Evolutionary conservation across 1,140 invertebrate genomes (phyloP).

Genomic region (Drosophila murphyi): DNA sequence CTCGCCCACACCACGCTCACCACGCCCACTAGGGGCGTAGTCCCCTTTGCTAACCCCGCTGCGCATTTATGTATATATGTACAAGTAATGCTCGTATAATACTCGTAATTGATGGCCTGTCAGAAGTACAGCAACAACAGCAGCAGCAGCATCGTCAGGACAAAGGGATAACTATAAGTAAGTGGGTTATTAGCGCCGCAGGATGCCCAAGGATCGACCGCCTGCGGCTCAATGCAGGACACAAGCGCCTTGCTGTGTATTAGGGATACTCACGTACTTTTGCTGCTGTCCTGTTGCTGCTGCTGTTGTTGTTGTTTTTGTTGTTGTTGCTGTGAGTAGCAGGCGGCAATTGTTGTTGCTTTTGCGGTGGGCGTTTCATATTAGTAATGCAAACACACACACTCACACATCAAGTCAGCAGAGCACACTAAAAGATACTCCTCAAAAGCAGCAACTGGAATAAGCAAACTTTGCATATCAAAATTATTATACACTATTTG

Average conservation of each 20-base stretch:
- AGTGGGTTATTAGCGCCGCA: conserved; percentile 81
- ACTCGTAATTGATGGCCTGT: conserved; percentile 67
- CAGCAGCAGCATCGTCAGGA: conserved; percentile 32
- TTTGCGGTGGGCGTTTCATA: conserved; percentile 68
- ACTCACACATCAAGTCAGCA: conserved; percentile 19
- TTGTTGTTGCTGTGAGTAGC: conserved; percentile 33
- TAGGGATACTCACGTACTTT: conserved; percentile 63
- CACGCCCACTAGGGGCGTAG: neutral
- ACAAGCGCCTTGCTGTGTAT: conserved; percentile 63
- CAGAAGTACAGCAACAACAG: conserved; percentile 28
- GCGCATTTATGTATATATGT: conserved; percentile 16
- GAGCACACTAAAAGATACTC: conserved; percentile 7
- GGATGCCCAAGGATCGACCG: conserved; percentile 55
- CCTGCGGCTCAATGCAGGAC: conserved; percentile 32
- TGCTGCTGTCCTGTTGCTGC: neutral
- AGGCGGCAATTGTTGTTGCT: conserved; percentile 45
- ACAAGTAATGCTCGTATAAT: conserved; percentile 46
- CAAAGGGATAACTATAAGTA: conserved; percentile 82
- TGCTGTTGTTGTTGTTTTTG: conserved; percentile 3
- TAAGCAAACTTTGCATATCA: too few relatives aligned
- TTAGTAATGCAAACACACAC: conserved; percentile 75
- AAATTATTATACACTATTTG: too few relatives aligned
- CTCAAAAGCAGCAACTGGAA: neutral
- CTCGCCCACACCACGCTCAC: conserved; percentile 4
- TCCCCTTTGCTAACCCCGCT: conserved; percentile 5